Evolutionary conservation across 1,140 invertebrate species (phyloP).

Genomic region (Varroa destructor): DNA sequence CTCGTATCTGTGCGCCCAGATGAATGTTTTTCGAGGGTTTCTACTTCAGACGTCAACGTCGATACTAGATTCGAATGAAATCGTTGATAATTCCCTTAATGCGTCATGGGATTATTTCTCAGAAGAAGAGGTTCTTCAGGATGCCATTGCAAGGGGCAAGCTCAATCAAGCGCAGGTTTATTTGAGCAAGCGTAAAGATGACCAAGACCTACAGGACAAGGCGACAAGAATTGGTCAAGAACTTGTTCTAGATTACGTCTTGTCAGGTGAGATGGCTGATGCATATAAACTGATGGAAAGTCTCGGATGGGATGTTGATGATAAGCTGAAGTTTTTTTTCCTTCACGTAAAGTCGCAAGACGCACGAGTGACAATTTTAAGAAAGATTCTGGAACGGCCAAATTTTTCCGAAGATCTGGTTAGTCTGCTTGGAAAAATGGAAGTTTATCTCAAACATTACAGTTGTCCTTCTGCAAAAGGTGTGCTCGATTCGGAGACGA

Average conservation of each 20-base stretch:
- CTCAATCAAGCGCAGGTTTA: background rate
- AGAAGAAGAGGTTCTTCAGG: slow-evolving; percentile 20
- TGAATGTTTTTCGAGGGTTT: slow-evolving; percentile 11
- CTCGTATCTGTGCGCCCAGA: slow-evolving; percentile 14
- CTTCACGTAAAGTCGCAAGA: slow-evolving; percentile 22
- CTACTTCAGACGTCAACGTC: slow-evolving; percentile 1
- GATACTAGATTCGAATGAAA: background rate
- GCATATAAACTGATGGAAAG: slow-evolving; percentile 21
- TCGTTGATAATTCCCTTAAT: slow-evolving; percentile 1
- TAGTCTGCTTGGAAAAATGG: slow-evolving; percentile 16
- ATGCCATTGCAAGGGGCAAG: background rate
- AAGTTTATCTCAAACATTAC: slow-evolving; percentile 17
- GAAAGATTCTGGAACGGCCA: slow-evolving; percentile 8
- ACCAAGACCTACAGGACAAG: slow-evolving; percentile 13
- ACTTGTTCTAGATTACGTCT: slow-evolving; percentile 3
- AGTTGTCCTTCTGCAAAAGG: slow-evolving; percentile 1
- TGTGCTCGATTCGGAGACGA: background rate
- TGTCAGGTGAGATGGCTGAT: background rate
- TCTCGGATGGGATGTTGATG: slow-evolving; percentile 9
- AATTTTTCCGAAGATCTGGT: slow-evolving; percentile 16
- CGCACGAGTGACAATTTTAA: background rate
- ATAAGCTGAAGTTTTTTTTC: slow-evolving; percentile 7
- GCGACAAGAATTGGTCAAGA: slow-evolving; percentile 8
- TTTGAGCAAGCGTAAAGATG: background rate
- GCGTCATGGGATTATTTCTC: slow-evolving; percentile 6